These are phyloP conservation scores for Dinothrombium tinctorium DNA, from an alignment of 1,140 invertebrate species.

Conservation along the genomic window DNA sequence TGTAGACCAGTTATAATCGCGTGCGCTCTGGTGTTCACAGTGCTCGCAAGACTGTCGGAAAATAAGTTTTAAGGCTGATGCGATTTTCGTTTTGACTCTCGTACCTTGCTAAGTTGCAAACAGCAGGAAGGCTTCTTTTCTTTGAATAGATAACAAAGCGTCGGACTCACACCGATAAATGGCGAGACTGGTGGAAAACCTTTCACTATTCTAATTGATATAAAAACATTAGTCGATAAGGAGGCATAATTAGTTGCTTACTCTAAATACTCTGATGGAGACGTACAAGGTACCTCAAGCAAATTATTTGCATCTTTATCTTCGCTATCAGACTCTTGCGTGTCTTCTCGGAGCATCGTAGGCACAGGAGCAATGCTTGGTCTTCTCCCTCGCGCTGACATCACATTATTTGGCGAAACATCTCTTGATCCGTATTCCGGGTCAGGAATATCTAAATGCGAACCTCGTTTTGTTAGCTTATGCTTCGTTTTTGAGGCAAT, in stretches of 20 bases:
- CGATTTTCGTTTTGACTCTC: neutral
- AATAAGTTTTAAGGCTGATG: neutral
- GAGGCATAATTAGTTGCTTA: constrained; percentile 39
- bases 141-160: constrained; percentile 79
- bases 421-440: constrained; percentile 14
- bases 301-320: constrained; percentile 14
- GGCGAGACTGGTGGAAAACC: constrained; percentile 90
- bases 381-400: constrained; percentile 13
- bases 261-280: constrained; percentile 62
- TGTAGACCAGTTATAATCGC: constrained; percentile 93
- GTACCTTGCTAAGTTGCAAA: constrained; percentile 68
- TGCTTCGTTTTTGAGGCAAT: constrained; percentile 15
- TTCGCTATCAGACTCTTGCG: constrained; percentile 17
- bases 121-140: constrained; percentile 90
- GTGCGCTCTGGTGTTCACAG: constrained; percentile 68
- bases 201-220: constrained; percentile 52
- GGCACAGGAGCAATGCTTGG: constrained; percentile 26
- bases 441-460: constrained; percentile 18
- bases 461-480: constrained; percentile 14
- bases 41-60: constrained; percentile 53
- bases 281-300: neutral
- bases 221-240: neutral
- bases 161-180: constrained; percentile 90
- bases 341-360: constrained; percentile 21
- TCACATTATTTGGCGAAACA: constrained; percentile 11